Base-by-base conservation (phyloP, 2,888 invertebrate genomes). In the Tortrix viridana region DNA sequence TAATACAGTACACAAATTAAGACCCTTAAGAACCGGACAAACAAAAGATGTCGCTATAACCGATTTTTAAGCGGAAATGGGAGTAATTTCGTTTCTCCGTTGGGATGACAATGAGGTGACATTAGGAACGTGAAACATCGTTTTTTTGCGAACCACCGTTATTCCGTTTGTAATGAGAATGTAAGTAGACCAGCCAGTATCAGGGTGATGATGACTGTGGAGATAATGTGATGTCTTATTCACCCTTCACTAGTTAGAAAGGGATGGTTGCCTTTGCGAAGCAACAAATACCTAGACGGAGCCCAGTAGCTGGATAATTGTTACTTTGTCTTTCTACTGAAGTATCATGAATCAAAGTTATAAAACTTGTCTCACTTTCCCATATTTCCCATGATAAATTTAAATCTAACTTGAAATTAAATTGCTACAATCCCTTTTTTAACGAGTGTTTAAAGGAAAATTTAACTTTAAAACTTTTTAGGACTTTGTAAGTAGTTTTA, bases 111-210 rank as follows among this genome's bases (percentile, higher is more conserved):
- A 41, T 41, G 41, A 61, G 54, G 55, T 23, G 19, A 41, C 56
- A 62, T 62, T 61, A 50, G 23, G 50, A 44, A 50, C 50, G 61
- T 56, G 61, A 18, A 19, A 62, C 56, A 52, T 57, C 56, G 62
- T 46, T 50, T 50, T 32, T 41, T 38, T 53, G 53, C 53, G 20
- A 53, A 38, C n/a, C 46, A 57, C 62, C 22, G 44, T 52, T 48
- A 32, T 62, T 16, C 46, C 46, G 14, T 19, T 47, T 32, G 20
- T 18, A 56, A 56, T 56, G 37, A 56, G 20, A 41, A 53, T 37
- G 22, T n/a, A 12, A 41, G 16, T 16, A 37, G 50, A 14, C 16
- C 3, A 12, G 16, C 43, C 20, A 49, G 5, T 32, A 9, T 32
- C 32, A 16, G 9, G 41, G 5, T 19, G 38, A 12, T n/a, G 18